Evolutionary conservation across 1,140 invertebrate species (phyloP), one percentile per base, ranked within the genome.

Genomic region (Coenobita brevimanus): DNA sequence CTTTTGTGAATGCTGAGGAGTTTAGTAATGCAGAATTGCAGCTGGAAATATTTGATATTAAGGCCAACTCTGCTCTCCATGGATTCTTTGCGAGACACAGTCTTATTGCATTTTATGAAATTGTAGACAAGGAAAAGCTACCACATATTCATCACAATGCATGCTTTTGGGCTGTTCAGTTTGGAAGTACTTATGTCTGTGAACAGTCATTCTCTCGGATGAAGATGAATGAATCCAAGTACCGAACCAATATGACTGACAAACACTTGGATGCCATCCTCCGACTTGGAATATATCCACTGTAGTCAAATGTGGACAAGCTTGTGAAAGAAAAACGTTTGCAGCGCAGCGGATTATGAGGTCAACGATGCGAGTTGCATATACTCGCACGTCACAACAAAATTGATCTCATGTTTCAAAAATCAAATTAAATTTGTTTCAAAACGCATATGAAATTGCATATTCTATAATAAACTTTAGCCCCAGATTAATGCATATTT

Each of bases 261-360:
- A 81, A 60, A 81, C 78, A 81, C 33, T 81, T 81, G 78, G 78
- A 81, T 46, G 75, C 75, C 75, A 78, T 78, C 41, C 75, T 78
- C 30, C 46, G 75, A 78, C 41, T 78, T 78, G n/a, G 69, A 71
- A 71, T 71, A 33, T 71, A 21, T 71, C 69, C 30, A 6, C 3
- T 71, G 69, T 4, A 43, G 10, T 41, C 75, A 78, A 46, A 78
- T 15, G 75, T 78, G 41, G 75, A 81, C 46, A 81, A 46, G 54
- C 46, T 79, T 27, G n/a, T 17, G 36, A 46, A 79, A 46, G 76
- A 79, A 50, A 79, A 81, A 81, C 78, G 50, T 81, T 8, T 60
- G 78, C 78, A 81, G 54, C 60, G 78, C 50, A 81, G 78, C 60
- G 57, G 78, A 81, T 60, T 60, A 81, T 62, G 60, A 81, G 36